Base-by-base conservation (phyloP, 92 coral and sea anemone genomes). In the Zoanthus solanderi region DNA sequence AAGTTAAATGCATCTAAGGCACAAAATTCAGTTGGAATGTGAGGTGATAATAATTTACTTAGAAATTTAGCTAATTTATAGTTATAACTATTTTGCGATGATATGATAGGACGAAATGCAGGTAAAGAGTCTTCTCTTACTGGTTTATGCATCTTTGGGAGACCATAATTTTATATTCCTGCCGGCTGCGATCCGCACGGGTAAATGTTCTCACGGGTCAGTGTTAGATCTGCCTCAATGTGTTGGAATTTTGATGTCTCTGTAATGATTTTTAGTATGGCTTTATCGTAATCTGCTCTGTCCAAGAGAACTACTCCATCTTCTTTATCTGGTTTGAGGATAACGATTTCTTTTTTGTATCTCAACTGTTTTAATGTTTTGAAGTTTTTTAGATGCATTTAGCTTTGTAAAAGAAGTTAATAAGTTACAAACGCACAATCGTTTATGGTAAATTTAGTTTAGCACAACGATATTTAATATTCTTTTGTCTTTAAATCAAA, bases 81-180 rank as follows among this genome's bases (percentile, higher is more conserved):
- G 23, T 23, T 23, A 23, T 23, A 23, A 23, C 23, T 23, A 23
- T 23, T 0, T 23, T 23, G 23, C 23, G 23, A 23, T 23, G 23
- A 23, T 23, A 23, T 23, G 23, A 23, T 0, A 23, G 23, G 23
- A 23, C 23, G 23, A 23, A 23, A 23, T 14, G 72, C 42, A 75
- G 53, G 87, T 23, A 72, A 83, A 56, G 74, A 58, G 87, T 83
- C 45, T 30, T 75, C 77, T 15, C 23, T 15, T 28, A 72, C 57
- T 44, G 85, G 85, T 80, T 80, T 80, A 60, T 80, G 85, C 74
- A 80, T 60, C 71, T 80, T 80, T 53, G 74, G 85, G 11, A 23
- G 85, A 32, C 85, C 74, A 32, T 80, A n/a, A n/a, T n/a, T n/a
- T n/a, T n/a, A 53, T 58, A 80, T 80, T 61, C 73, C 23, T n/a